Base-by-base conservation (phyloP, 1,140 invertebrate genomes). In the Drosophila santomea region DNA sequence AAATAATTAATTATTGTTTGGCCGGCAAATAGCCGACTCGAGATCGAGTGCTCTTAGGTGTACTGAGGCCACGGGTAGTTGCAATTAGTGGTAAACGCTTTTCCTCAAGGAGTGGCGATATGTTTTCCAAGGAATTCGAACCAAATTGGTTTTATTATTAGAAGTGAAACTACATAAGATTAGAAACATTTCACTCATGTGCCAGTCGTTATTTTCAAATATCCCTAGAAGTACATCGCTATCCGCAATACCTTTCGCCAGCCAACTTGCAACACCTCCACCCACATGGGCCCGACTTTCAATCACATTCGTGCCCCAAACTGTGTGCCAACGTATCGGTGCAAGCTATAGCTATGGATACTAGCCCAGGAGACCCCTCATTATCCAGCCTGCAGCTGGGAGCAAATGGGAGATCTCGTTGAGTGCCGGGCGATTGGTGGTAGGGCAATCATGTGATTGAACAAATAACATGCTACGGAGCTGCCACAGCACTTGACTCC, bases 1-100 rank as follows among this genome's bases (percentile, higher is more conserved):
- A 74, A 88, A 89, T 89, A 89, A 89, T 89, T 89, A 89, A 89
- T 89, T 89, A 89, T 89, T 89, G 82, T 89, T 89, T 89, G 78
- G 85, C 74, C 90, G 74, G 77, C 76, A 80, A 80, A 59, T 80
- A 80, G 63, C 62, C 61, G 59, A 56, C 77, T 44, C 28, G 28
- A 82, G 75, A 76, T 76, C 79, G 78, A 86, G 71, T 64, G 63
- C 69, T 68, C 47, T 43, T 10, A 6, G 32, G 32, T 8, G 32
- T 32, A 54, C 48, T 39, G 20, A 38, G 43, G 36, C 54, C 43
- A 39, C 52, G 44, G 48, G 15, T 76, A 44, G 55, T 52, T 51
- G 73, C 63, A 78, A 78, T 78, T 72, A 72, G 73, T 72, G 35
- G 50, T 38, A 77, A 73, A 58, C 36, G 36, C 52, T 59, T 78